Evolutionary conservation across 2,888 invertebrate species (phyloP).

Genomic region (Myathropa florea): DNA sequence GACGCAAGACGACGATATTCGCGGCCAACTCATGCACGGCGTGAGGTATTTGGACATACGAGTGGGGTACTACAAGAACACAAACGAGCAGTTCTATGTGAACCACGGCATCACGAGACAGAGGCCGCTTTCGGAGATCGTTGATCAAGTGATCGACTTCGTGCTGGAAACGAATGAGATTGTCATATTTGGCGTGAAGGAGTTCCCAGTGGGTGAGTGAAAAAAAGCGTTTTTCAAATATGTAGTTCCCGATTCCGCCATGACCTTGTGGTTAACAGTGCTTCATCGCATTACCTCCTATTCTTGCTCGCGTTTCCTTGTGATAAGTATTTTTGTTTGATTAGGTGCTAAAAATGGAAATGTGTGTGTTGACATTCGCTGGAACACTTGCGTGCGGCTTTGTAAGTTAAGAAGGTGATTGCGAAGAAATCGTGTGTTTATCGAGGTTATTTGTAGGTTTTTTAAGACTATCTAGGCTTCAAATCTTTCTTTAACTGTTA

Average conservation of each 20-base stretch:
- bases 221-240: too few relatives aligned
- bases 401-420: too few relatives aligned
- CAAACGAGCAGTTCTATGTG: constrained; percentile 81
- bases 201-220: constrained; percentile 83
- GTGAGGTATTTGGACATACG: constrained; percentile 84
- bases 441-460: too few relatives aligned
- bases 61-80: constrained; percentile 81
- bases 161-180: constrained; percentile 83
- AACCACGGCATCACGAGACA: constrained; percentile 83
- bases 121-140: constrained; percentile 81
- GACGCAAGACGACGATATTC: constrained; percentile 83
- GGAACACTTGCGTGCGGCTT: too few relatives aligned
- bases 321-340: too few relatives aligned
- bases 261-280: background rate
- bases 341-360: too few relatives aligned
- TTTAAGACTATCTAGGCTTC: too few relatives aligned
- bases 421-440: too few relatives aligned
- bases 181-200: constrained; percentile 83
- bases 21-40: constrained; percentile 84
- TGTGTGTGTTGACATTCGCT: too few relatives aligned
- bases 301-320: too few relatives aligned
- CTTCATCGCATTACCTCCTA: too few relatives aligned
- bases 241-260: background rate
- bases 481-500: too few relatives aligned
- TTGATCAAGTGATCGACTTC: constrained; percentile 82